Conservation (phyloP, 2,113 vertebrate genomes). For the Callopanchax toddi region DNA sequence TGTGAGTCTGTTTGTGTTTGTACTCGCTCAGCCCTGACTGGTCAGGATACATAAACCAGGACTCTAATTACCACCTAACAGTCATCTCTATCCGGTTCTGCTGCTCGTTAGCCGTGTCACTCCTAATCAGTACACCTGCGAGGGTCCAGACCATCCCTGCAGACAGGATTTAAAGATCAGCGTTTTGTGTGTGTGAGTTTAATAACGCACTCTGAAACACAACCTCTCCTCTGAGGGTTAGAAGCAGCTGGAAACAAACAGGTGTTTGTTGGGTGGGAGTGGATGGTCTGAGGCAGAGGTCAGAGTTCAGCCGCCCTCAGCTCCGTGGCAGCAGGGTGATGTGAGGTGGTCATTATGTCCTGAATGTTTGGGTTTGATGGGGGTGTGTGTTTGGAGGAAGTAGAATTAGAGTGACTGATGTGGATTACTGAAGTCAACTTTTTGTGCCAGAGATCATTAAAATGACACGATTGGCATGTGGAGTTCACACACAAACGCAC, state of each 20-base stretch:
- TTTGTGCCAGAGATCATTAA: slow-evolving; percentile 23
- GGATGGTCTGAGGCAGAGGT: slow-evolving; percentile 34
- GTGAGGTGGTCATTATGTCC: slow-evolving; percentile 52
- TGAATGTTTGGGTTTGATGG: slow-evolving; percentile 35
- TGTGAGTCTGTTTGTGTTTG: slow-evolving; percentile 8
- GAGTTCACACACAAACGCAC: too few species aligned
- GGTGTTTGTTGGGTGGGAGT: slow-evolving; percentile 69
- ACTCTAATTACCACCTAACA: slow-evolving; percentile 59
- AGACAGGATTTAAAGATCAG: slow-evolving; percentile 68
- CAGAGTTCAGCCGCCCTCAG: slow-evolving; percentile 60
- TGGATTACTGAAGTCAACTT: slow-evolving; percentile 36
- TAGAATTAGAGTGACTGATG: slow-evolving; percentile 52
- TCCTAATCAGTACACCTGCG: slow-evolving; percentile 62
- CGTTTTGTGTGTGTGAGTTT: slow-evolving; percentile 40
- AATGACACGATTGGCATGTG: neutral
- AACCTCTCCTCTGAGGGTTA: slow-evolving; percentile 23
- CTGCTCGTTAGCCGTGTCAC: slow-evolving; percentile 47
- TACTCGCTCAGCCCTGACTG: slow-evolving; percentile 17
- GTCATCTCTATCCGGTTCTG: slow-evolving; percentile 60
- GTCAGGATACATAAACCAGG: slow-evolving; percentile 49
- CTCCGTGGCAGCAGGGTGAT: slow-evolving; percentile 42
- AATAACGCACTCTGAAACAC: slow-evolving; percentile 34
- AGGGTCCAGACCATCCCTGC: slow-evolving; percentile 66
- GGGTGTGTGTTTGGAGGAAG: slow-evolving; percentile 18
- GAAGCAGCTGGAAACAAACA: slow-evolving; percentile 52